phyloP scores from a whole-genome alignment of 30 jellyfish, hydroid and myxozoan genomes.

The Catostylus mosaicus region DNA sequence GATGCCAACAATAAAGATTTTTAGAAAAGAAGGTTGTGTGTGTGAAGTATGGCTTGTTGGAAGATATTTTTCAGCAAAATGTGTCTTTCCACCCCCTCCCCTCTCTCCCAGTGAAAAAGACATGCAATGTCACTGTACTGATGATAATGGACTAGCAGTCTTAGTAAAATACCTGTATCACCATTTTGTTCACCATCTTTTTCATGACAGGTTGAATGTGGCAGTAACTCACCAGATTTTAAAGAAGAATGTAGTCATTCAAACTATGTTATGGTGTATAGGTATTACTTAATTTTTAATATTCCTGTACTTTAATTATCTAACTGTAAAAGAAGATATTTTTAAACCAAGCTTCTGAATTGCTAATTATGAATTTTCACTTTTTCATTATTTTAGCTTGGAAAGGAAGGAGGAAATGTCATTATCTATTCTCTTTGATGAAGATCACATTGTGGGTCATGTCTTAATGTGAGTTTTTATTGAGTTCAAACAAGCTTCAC shows the following conservation, averaged over 20 bases:
- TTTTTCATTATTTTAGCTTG: background rate
- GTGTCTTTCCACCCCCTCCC: no score
- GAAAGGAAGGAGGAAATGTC: constrained; percentile 8
- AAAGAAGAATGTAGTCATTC: constrained; percentile 7
- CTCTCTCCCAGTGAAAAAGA: no score
- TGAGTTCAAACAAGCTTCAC: no score
- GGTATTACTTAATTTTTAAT: background rate
- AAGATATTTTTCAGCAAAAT: no score
- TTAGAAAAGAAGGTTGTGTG: no score
- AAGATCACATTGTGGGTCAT: constrained; percentile 70
- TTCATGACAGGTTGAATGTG: constrained; percentile 14
- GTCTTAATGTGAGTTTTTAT: constrained; percentile 49
- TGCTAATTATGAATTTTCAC: background rate
- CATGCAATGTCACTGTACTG: no score
- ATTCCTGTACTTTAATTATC: background rate
- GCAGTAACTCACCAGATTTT: background rate
- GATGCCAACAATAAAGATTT: no score
- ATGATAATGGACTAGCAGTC: no score
- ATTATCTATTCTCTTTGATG: constrained; percentile 32
- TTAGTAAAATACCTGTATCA: no score
- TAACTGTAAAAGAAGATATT: background rate
- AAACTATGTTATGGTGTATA: constrained; percentile 13
- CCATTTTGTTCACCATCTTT: no score
- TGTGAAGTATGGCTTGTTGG: no score
- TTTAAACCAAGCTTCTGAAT: background rate